Evolutionary conservation across 2,797 vertebrate genomes (phyloP), one percentile per base, ranked within the genome.

Genomic region (Ambastaia sidthimunki): DNA sequence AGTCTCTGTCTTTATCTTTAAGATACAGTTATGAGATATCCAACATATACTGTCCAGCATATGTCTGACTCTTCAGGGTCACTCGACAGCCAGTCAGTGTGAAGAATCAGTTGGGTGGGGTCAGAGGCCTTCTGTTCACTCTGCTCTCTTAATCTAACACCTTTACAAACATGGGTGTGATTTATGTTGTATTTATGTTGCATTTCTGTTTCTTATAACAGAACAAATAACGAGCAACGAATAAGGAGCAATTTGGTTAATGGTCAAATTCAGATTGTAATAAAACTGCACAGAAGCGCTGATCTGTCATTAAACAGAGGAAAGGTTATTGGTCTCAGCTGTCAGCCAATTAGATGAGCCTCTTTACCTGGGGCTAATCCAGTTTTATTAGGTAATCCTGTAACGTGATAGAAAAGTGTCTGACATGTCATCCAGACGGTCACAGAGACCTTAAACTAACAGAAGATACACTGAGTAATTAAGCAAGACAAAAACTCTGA

Each of bases 301-400:
- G 48, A 4, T 15, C 48, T 25, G 21, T 44, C 41, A 44, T 44
- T 2, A 44, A 44, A 62, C 6, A 69, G 16, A 59, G 71, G 74
- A 73, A 48, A 67, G 69, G 82, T 88, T 80, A 83, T 89, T 71
- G 25, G 81, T 85, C 80, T 78, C 69, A 83, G 88, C 91, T 89
- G 84, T 88, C 85, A 88, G 85, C 76, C 91, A 91, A 89, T 91
- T 89, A 89, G 85, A 88, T 93, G 91, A 94, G 93, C 93, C 87
- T 89, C 92, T 94, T 94, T 91, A 84, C 87, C 81, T 25, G 1
- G 79, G 86, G 90, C 90, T 94, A 88, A 94, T 94, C 93, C 93
- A 91, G 90, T 90, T 93, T 94, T 92, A 90, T 84, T 87, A 88
- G 85, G 83, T 90, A 89, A 93, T 92, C 94, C 90, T 86, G 41